Base-by-base conservation (phyloP, 2,888 invertebrate genomes). In the Drosophila siamana region DNA sequence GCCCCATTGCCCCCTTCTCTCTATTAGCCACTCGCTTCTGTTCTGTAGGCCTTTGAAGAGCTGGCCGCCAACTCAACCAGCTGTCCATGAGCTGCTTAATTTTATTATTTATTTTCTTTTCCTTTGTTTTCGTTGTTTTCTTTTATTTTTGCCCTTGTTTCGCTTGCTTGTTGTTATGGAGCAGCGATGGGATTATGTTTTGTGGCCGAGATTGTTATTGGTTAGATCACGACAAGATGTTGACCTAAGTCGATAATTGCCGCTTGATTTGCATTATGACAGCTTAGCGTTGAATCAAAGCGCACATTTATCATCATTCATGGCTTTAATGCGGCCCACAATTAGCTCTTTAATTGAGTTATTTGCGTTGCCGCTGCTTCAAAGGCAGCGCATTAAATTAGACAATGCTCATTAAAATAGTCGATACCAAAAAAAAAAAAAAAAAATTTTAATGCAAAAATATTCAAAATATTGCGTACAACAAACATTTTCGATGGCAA, bases 211-310 rank as follows among this genome's bases (percentile, higher is more conserved):
- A 16, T 22, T 57, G 13, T 33, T 55, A 48, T 33, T 15, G 47
- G 43, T 33, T 40, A 22, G 52, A 8, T 60, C 1, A 11, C 11
- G 33, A n/a, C 2, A 47, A 43, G 38, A 54, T 54, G 51, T 52
- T 46, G 51, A 7, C 33, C 43, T 44, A 48, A 63, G 55, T 72
- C 57, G 16, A 72, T 73, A 77, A 77, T 59, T 59, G 65, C 4
- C 15, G 40, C 57, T 40, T 46, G 38, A 46, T 15, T 51, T 59
- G 19, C 8, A 19, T 71, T 50, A 54, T 26, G 16, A 41, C 15
- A 16, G 65, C 38, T 59, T 64, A 44, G n/a, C 38, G 16, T 15
- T 16, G n/a, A 30, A 13, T 52, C 15, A 16, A 16, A 33, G 9
- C 15, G 8, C 13, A 8, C 15, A 36, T 46, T 38, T 46, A 19